Percentiles rank a stretch among this genome's conserved stretches.
phyloP scores from a whole-genome alignment of 64 coral and sea anemone species.

The Dendrophyllia cribrosa region DNA sequence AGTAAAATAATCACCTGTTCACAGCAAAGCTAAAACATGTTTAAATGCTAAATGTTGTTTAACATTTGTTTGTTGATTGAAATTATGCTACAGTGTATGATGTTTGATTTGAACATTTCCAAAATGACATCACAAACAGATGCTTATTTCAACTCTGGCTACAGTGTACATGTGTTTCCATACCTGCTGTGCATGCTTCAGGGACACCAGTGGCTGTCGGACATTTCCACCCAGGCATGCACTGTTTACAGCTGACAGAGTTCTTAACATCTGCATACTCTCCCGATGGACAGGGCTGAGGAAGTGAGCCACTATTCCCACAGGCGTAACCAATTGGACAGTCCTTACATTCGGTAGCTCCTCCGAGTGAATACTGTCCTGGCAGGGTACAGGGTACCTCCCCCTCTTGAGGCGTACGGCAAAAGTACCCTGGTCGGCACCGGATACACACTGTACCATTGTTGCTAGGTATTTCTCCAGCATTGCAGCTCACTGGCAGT shows the following conservation, averaged over 20 bases:
- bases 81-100: too few species aligned
- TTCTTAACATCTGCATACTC: conserved; percentile 60
- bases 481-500: conserved; percentile 67
- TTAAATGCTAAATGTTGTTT: too few species aligned
- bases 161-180: background rate
- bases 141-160: too few species aligned
- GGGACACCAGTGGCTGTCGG: conserved; percentile 54
- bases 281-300: conserved; percentile 66
- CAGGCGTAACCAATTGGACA: conserved; percentile 83
- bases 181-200: conserved; percentile 64
- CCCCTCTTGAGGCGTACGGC: conserved; percentile 62
- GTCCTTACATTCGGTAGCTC: conserved; percentile 78
- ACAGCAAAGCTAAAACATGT: too few species aligned
- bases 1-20: too few species aligned
- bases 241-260: conserved; percentile 59
- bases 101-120: too few species aligned
- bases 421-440: conserved; percentile 87
- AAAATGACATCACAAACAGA: too few species aligned
- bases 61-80: too few species aligned
- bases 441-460: conserved; percentile 79
- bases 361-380: conserved; percentile 80
- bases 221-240: conserved; percentile 80
- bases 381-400: conserved; percentile 56
- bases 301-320: conserved; percentile 33
- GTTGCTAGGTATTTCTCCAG: conserved; percentile 76